Evolutionary conservation across 2,797 vertebrate genomes (phyloP).

Genomic region (Luscinia megarhynchos): DNA sequence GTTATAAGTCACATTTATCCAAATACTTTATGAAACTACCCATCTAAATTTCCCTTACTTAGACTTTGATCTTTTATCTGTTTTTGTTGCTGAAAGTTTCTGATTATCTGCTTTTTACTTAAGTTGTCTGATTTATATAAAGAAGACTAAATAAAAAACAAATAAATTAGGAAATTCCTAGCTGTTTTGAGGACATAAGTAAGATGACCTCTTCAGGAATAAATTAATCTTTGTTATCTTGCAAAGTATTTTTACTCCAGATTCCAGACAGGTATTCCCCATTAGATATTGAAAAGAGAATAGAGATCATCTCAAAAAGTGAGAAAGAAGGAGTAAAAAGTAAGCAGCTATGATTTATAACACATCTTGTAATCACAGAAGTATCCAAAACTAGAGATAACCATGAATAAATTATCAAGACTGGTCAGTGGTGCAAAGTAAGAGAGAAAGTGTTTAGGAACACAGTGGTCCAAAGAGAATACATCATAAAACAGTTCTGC

Average conservation of each 20-base stretch:
- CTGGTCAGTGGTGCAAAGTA: not conserved
- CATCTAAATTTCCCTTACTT: not conserved
- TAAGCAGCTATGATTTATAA: not conserved
- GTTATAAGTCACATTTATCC: not conserved
- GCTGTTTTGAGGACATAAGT: not conserved
- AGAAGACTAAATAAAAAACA: not conserved
- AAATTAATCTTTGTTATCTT: not conserved
- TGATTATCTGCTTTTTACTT: not conserved
- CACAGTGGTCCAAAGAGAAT: not conserved
- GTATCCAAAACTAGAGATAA: not conserved
- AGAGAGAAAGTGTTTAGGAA: not conserved
- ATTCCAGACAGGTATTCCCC: not conserved
- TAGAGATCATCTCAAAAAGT: not conserved
- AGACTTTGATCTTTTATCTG: too few relatives aligned
- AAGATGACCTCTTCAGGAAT: not conserved
- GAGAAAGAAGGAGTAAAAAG: not conserved
- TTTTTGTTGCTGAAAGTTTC: not conserved
- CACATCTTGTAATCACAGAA: not conserved
- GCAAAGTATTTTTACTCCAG: not conserved
- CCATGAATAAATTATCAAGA: not conserved
- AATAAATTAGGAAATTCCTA: not conserved
- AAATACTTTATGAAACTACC: not conserved
- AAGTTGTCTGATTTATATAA: not conserved
- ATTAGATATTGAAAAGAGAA: not conserved
- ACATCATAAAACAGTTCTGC: not conserved